A percentile compares a stretch with the other conserved stretches of the same genome.
phyloP scores from a whole-genome alignment of 2,797 vertebrate species.

The Megalops cyprinoides region DNA sequence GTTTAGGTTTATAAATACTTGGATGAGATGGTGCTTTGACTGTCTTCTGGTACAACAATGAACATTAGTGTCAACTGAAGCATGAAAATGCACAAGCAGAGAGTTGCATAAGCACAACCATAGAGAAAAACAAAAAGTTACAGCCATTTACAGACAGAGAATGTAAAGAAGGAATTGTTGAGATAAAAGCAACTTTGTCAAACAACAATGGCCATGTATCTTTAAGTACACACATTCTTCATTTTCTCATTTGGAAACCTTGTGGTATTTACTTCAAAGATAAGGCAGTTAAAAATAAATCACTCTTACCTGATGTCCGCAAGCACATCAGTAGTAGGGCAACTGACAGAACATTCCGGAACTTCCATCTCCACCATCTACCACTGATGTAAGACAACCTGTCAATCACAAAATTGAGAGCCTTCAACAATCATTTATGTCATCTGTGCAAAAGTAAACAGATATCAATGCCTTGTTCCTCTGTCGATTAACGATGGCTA shows the following conservation, averaged over 20 bases:
- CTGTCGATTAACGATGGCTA: no score
- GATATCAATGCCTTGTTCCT: not conserved
- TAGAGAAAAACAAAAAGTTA: constrained; percentile 10
- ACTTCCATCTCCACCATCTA: constrained; percentile 82
- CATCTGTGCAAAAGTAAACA: not conserved
- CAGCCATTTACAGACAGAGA: constrained; percentile 17
- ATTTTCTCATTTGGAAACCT: not conserved
- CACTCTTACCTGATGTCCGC: constrained; percentile 72
- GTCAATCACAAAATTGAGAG: constrained; percentile 35
- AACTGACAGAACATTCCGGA: constrained; percentile 62
- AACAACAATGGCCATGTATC: not conserved
- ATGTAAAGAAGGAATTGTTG: constrained; percentile 11
- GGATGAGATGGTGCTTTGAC: not conserved
- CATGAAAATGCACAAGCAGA: not conserved
- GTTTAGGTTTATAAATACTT: constrained; percentile 5
- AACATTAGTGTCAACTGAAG: constrained; percentile 25
- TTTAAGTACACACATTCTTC: not conserved
- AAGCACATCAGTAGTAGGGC: constrained; percentile 53
- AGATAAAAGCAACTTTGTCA: constrained; percentile 22
- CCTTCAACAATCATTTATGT: constrained; percentile 4
- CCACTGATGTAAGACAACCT: constrained; percentile 75
- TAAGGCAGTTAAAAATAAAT: not conserved
- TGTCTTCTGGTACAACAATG: constrained; percentile 4
- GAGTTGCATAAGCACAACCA: not conserved
- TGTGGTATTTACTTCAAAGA: not conserved